A percentile compares a stretch with the other conserved stretches of the same genome.
Evolutionary conservation across 2,888 invertebrate species (phyloP).

Genomic region (Rotaria socialis): DNA sequence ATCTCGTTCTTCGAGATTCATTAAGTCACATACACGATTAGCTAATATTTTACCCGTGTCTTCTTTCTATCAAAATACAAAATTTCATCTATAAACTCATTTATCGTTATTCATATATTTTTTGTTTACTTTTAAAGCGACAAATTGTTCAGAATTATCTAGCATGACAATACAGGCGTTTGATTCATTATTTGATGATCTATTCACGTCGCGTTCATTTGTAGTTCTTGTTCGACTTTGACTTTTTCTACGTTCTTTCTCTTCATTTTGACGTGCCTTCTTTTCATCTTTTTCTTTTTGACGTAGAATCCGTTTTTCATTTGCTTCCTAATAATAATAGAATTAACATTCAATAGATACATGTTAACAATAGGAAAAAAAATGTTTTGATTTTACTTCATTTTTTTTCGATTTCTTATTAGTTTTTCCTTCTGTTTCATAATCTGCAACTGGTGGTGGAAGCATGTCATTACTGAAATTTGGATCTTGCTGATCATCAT

Average conservation of each 20-base stretch:
- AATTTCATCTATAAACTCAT: neutral
- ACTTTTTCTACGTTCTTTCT: slow-evolving; percentile 22
- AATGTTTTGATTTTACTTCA: neutral
- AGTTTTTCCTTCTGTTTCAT: neutral
- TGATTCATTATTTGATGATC: neutral
- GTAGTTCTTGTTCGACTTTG: neutral
- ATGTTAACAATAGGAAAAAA: neutral
- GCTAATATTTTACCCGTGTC: slow-evolving; percentile 79
- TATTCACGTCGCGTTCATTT: neutral
- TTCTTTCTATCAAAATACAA: slow-evolving; percentile 69
- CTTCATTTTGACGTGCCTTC: slow-evolving; percentile 6
- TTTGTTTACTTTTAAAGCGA: neutral
- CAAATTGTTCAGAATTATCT: neutral
- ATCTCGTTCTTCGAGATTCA: slow-evolving; percentile 84
- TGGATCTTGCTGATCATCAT: neutral
- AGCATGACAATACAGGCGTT: neutral
- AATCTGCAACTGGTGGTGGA: neutral
- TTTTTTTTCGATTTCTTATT: neutral
- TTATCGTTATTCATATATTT: neutral
- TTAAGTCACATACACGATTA: slow-evolving; percentile 76
- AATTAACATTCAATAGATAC: neutral
- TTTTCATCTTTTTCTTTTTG: slow-evolving; percentile 29
- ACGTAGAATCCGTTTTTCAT: neutral
- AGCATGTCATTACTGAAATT: neutral
- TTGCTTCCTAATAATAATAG: neutral